Evolutionary conservation across 2,797 vertebrate species (phyloP).

Genomic region (Lagorchestes hirsutus): DNA sequence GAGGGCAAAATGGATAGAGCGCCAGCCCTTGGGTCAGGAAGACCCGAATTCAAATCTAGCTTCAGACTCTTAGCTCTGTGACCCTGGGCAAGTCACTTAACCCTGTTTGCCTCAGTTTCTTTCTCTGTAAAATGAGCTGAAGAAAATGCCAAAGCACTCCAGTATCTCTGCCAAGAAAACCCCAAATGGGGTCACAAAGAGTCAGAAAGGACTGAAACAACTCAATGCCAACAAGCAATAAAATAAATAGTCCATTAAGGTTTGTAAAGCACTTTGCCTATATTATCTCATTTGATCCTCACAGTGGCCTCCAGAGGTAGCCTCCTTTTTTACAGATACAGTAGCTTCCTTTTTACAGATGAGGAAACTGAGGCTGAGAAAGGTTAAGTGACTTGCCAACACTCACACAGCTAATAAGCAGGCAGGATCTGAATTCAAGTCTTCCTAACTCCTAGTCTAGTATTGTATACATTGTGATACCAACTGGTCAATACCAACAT

Average conservation of each 20-base stretch:
- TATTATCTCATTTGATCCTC: neutral
- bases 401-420: neutral
- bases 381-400: neutral
- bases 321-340: neutral
- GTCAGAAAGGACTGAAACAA: neutral
- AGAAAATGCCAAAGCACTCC: neutral
- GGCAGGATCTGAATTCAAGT: neutral
- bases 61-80: too few species aligned
- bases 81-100: neutral
- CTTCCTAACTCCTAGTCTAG: neutral
- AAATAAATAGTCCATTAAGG: neutral
- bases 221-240: neutral
- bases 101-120: neutral
- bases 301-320: neutral
- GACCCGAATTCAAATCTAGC: neutral
- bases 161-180: neutral
- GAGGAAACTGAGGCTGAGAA: neutral
- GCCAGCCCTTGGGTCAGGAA: neutral
- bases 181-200: neutral
- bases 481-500: neutral
- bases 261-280: neutral
- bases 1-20: neutral
- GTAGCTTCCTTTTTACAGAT: neutral
- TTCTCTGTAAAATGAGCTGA: neutral
- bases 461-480: neutral